Percentiles rank a stretch among this genome's conserved stretches.
These are phyloP conservation scores for Leptinotarsa juncta DNA, from an alignment of 2,888 invertebrate species.

Conservation along the genomic window DNA sequence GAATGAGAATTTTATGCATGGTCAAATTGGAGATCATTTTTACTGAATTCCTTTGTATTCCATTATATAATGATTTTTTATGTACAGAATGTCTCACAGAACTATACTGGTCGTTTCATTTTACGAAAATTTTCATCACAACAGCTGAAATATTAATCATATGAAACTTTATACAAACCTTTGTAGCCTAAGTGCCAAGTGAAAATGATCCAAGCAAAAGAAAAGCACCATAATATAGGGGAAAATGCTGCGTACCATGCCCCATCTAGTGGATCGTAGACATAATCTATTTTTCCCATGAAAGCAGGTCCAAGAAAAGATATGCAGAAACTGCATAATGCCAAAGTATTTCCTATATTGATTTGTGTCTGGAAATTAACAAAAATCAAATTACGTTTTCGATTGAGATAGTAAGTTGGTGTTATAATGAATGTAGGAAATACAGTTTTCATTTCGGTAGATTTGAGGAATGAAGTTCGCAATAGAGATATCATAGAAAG, in stretches of 20 bases:
- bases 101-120: no score
- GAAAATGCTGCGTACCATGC: slow-evolving; percentile 78
- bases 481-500: no score
- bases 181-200: slow-evolving; percentile 73
- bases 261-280: slow-evolving; percentile 73
- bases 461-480: no score
- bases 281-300: slow-evolving; percentile 74
- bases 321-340: slow-evolving; percentile 67
- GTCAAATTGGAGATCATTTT: no score
- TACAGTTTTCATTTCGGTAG: no score
- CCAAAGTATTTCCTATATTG: slow-evolving; percentile 70
- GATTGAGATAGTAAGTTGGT: not conserved
- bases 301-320: slow-evolving; percentile 73
- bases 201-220: slow-evolving; percentile 77
- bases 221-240: slow-evolving; percentile 76
- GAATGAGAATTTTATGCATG: no score
- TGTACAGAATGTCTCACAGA: no score
- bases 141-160: not conserved
- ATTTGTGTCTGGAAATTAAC: slow-evolving; percentile 64
- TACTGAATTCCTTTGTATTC: no score
- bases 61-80: no score
- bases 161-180: slow-evolving; percentile 58
- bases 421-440: not conserved
- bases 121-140: not conserved
- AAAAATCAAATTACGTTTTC: not conserved